These are phyloP conservation scores for Esox masquinongy DNA, from an alignment of 2,797 vertebrate species.

Conservation along the genomic window DNA sequence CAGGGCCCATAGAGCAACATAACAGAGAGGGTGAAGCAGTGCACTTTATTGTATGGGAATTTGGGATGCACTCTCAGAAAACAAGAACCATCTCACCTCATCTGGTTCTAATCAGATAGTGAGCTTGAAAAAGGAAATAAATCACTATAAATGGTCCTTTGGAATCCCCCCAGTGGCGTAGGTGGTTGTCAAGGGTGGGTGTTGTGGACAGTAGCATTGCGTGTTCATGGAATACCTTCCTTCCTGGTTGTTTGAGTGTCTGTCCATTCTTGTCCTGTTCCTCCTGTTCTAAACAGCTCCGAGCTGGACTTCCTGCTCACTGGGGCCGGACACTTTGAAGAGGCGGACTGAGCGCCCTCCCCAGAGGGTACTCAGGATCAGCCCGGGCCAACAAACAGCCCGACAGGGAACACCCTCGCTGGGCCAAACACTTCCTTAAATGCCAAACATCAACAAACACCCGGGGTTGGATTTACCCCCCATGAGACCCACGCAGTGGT, in stretches of 20 bases:
- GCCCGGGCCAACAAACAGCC: slow-evolving; percentile 66
- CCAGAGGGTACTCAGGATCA: slow-evolving; percentile 65
- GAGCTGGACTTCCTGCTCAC: slow-evolving; percentile 75
- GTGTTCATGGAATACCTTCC: slow-evolving; percentile 79
- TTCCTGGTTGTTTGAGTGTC: slow-evolving; percentile 46
- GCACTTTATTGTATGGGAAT: background rate
- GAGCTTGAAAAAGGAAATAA: slow-evolving; percentile 48
- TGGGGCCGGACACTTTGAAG: slow-evolving; percentile 70
- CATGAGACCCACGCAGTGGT: slow-evolving; percentile 32
- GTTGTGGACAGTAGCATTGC: slow-evolving; percentile 55
- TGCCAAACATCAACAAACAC: slow-evolving; percentile 47
- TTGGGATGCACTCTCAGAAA: slow-evolving; percentile 44
- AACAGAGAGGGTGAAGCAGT: background rate
- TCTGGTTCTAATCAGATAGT: slow-evolving; percentile 41
- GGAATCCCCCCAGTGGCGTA: slow-evolving; percentile 18
- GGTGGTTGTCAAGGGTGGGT: slow-evolving; percentile 4
- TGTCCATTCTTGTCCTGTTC: slow-evolving; percentile 60
- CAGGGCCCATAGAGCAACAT: slow-evolving; percentile 4
- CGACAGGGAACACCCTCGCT: slow-evolving; percentile 50
- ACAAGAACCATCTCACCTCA: slow-evolving; percentile 42
- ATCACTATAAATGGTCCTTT: slow-evolving; percentile 49
- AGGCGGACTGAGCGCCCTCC: slow-evolving; percentile 57
- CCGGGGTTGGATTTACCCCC: slow-evolving; percentile 31
- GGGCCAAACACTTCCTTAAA: slow-evolving; percentile 64
- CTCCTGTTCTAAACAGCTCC: slow-evolving; percentile 71